Evolutionary conservation across 2,888 invertebrate genomes (phyloP).

Genomic region (Agriopis marginaria): DNA sequence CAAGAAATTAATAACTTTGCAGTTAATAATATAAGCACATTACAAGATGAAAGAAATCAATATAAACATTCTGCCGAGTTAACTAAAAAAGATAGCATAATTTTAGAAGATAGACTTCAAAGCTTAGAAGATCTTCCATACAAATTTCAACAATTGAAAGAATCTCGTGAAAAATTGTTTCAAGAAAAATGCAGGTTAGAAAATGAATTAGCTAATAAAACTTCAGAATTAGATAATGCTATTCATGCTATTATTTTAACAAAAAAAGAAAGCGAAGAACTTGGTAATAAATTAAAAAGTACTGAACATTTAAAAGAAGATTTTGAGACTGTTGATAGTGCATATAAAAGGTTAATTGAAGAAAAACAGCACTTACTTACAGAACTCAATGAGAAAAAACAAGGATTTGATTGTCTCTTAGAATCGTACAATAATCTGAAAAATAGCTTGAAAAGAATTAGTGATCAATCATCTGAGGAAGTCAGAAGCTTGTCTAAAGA

Average conservation of each 20-base stretch:
- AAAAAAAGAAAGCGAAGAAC: constrained; percentile 60
- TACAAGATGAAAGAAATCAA: constrained; percentile 61
- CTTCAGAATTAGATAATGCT: constrained; percentile 56
- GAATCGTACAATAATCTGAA: constrained; percentile 32
- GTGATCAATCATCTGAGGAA: constrained; percentile 45
- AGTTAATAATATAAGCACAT: constrained; percentile 53
- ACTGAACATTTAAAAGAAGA: constrained; percentile 58
- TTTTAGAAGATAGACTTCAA: constrained; percentile 58
- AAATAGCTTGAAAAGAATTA: constrained; percentile 19
- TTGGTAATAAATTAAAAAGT: constrained; percentile 53
- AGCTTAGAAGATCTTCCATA: constrained; percentile 55
- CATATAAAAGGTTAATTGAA: constrained; percentile 49
- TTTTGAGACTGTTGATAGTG: constrained; percentile 50
- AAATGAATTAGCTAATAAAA: constrained; percentile 57
- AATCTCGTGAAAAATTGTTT: constrained; percentile 54
- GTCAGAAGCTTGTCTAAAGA: constrained; percentile 51
- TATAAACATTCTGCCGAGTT: constrained; percentile 59
- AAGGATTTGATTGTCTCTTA: constrained; percentile 47
- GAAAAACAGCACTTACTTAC: constrained; percentile 59
- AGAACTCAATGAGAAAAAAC: constrained; percentile 54
- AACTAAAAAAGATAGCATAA: constrained; percentile 61
- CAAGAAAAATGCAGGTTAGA: constrained; percentile 61
- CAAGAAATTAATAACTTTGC: constrained; percentile 56
- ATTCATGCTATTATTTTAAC: constrained; percentile 53
- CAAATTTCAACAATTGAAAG: constrained; percentile 55